Base-by-base conservation (phyloP, 2,113 vertebrate species). In the Herpailurus yagouaroundi region DNA sequence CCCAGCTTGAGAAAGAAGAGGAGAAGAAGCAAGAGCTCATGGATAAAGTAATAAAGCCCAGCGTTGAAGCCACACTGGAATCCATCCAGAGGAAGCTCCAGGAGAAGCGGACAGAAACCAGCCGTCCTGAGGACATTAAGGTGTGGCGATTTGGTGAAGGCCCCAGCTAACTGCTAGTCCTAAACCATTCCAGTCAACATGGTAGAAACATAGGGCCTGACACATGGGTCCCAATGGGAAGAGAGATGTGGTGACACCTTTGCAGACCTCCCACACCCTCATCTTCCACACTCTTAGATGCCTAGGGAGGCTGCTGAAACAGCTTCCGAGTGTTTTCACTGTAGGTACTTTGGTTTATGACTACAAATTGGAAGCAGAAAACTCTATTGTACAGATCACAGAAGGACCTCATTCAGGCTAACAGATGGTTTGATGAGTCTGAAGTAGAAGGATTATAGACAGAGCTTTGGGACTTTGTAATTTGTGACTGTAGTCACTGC, bases 91-190 rank as follows among this genome's bases (percentile, higher is more conserved):
- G 99, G 97, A 99, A 99, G 93, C 99, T 99, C 82, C 99, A 99
- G 87, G 99, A 99, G 99, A 99, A 99, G 97, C 98, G 99, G 93
- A 91, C 97, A 3, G 99, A 99, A 95, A 97, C 98, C 85, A 99
- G 98, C 96, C 99, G 99, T 1, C 99, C 99, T 0, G 99, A 99
- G 96, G 99, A 99, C 95, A 99, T 99, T 97, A 99, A 99, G 99
- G 99, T 99, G 98, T 38, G 55, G 6, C n/a, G 91, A 27, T 41
- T 55, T 57, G 21, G 25, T 4, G 73, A 31, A 21, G 12, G 31
- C 25, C 55, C 50, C 2, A 0, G 92, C n/a, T 6, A 12, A 15
- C 41, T 23, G 60, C 96, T 64, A 1, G 36, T 12, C 77, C 82
- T 73, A 2, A 83, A 12, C 33, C 52, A 2, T 4, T 18, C 29